phyloP scores from a whole-genome alignment of 2,797 vertebrate species.

The Typhlichthys subterraneus region DNA sequence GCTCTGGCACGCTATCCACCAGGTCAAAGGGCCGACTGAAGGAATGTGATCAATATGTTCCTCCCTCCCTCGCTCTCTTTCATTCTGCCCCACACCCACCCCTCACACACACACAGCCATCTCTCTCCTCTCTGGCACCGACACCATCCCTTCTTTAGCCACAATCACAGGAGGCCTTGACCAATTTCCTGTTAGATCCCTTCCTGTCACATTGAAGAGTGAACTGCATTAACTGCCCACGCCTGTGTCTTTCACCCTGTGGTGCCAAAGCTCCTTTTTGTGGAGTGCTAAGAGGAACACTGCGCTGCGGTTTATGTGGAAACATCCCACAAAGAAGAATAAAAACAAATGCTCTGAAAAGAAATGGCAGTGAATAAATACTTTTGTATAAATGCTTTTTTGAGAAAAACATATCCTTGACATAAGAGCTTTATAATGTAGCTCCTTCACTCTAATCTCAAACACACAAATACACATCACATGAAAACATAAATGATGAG shows the following conservation, averaged over 20 bases:
- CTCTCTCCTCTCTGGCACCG: neutral
- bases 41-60: conserved; percentile 71
- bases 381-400: too few relatives aligned
- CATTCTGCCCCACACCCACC: neutral
- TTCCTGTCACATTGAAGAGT: neutral
- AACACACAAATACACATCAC: too few relatives aligned
- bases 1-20: conserved; percentile 64
- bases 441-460: too few relatives aligned
- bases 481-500: too few relatives aligned
- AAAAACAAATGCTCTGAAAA: too few relatives aligned
- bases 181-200: neutral
- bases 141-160: neutral
- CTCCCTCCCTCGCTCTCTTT: conserved; percentile 3
- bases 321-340: too few relatives aligned
- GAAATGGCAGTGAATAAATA: too few relatives aligned
- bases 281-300: too few relatives aligned
- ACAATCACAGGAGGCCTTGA: neutral
- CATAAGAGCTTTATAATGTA: too few relatives aligned
- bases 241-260: neutral
- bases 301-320: too few relatives aligned
- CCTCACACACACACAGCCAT: neutral
- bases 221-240: conserved; percentile 1
- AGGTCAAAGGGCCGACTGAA: conserved; percentile 53
- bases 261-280: too few relatives aligned
- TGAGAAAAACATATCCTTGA: too few relatives aligned